Base-by-base conservation (phyloP, 2,113 vertebrate species). In the Triplophysa tibetana region DNA sequence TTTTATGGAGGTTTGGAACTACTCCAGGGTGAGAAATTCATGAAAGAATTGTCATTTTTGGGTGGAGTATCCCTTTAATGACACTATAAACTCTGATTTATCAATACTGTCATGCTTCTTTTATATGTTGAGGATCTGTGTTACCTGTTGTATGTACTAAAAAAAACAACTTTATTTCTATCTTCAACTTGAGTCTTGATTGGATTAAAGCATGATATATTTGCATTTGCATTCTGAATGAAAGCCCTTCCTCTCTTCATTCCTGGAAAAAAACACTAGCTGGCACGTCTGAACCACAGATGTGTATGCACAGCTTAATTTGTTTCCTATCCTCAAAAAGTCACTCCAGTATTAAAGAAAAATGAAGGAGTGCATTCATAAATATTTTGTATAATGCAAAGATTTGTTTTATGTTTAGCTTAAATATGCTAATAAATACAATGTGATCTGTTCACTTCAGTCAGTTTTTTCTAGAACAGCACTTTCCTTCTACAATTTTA, bases 201-300 rank as follows among this genome's bases (percentile, higher is more conserved):
- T 88, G 87, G 86, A 91, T 90, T 88, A 88, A 80, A 87, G 81
- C 61, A 74, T 70, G 62, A 91, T 90, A 91, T 90, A 90, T 92
- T 90, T 90, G 84, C 75, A 64, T 90, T 90, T 90, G 82, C 45
- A 24, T 84, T 80, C 79, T 7, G 72, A 85, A 88, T 81, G 80
- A 86, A 81, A 83, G 79, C 79, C 63, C 83, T 88, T 89, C 86
- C 87, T 89, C 81, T 75, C 81, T 75, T 77, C 77, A 2, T 77
- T 65, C 8, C 63, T 26, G 41, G 66, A 78, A 29, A 83, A 78
- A 80, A 75, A 80, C 14, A 43, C 78, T 82, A 69, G 45, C 52
- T 29, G 29, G 69, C 66, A 65, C 66, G 85, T 86, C 87, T 88
- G 87, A 83, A 75, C 87, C 64, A 83, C 90, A 92, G 91, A 90